Evolutionary conservation across 2,113 vertebrate species (phyloP), one percentile per base, ranked within the genome.

Genomic region (Pteronura brasiliensis): DNA sequence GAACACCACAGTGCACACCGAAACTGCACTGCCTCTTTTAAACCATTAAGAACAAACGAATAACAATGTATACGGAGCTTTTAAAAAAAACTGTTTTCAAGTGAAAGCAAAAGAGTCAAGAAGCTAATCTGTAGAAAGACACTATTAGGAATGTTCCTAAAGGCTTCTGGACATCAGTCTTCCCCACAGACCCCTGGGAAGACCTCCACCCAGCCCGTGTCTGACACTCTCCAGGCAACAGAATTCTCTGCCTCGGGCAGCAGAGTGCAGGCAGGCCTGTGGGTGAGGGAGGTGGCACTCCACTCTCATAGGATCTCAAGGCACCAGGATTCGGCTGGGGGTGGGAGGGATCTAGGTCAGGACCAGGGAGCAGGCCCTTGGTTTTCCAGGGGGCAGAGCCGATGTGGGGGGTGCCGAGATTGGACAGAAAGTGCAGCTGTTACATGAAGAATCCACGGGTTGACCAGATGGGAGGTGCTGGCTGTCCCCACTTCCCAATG

Each of bases 281-380:
- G 0, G 34, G 23, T 0, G 25, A 36, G 13, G 69, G 11, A 42
- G 31, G 15, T 2, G 0, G 42, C 52, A 0, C 0, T n/a, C 25
- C 13, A 27, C 18, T 49, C 9, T 14, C 8, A 4, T 0, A 6
- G 18, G 15, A 57, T 1, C 55, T 47, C 72, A 12, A 0, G 0
- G 36, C 1, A 1, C 76, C 25, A 88, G 42, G 61, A 34, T 34
- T 36, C 6, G 8, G 49, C 44, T 0, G 4, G 4, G 1, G 25
- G 4, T 4, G 0, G 2, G 7, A 2, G 10, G 44, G 31, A 23
- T 13, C 10, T 6, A 44, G 14, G 82, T 15, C 29, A 14, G 10
- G 23, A 52, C 42, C 25, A 74, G 65, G 34, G 10, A 65, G 39
- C 0, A 7, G 55, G 31, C 74, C 25, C 25, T 29, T 31, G 27